These are phyloP conservation scores for Tricholaema leucomelas DNA, from an alignment of 2,113 vertebrate species.

Conservation along the genomic window DNA sequence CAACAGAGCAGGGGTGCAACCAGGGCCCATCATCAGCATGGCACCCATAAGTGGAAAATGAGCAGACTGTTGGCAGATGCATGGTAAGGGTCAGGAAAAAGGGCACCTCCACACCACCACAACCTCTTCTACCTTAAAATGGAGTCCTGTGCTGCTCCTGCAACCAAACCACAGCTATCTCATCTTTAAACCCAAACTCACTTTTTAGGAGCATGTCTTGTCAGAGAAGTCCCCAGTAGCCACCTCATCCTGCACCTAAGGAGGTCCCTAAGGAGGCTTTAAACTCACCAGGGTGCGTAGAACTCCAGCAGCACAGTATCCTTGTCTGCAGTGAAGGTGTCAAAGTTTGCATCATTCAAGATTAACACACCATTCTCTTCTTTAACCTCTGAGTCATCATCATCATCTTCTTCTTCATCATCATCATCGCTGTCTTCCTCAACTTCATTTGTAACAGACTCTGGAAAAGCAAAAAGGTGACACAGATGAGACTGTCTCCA, in stretches of 20 bases:
- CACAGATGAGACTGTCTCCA: background rate
- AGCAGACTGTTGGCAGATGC: background rate
- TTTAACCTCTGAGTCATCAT: conserved; percentile 82
- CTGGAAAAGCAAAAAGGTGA: background rate
- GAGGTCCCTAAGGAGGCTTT: rapidly evolving
- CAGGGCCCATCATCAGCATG: background rate
- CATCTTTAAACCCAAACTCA: background rate
- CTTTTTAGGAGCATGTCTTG: background rate
- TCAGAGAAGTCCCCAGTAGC: background rate
- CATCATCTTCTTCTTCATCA: conserved; percentile 67
- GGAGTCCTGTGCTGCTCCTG: background rate
- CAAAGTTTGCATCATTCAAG: conserved; percentile 88
- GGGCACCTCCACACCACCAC: background rate
- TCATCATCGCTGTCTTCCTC: conserved; percentile 46
- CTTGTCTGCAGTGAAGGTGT: conserved; percentile 87
- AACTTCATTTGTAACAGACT: conserved; percentile 55
- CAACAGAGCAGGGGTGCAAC: background rate
- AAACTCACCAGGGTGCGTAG: conserved; percentile 91
- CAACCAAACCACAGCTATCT: background rate
- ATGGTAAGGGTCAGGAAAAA: background rate
- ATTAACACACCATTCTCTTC: conserved; percentile 94
- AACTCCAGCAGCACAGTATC: conserved; percentile 94
- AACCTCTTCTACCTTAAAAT: background rate
- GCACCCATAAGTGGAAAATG: background rate
- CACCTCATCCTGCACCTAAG: background rate